Evolutionary conservation across 2,888 invertebrate genomes (phyloP).

Genomic region (Agrotis puta): DNA sequence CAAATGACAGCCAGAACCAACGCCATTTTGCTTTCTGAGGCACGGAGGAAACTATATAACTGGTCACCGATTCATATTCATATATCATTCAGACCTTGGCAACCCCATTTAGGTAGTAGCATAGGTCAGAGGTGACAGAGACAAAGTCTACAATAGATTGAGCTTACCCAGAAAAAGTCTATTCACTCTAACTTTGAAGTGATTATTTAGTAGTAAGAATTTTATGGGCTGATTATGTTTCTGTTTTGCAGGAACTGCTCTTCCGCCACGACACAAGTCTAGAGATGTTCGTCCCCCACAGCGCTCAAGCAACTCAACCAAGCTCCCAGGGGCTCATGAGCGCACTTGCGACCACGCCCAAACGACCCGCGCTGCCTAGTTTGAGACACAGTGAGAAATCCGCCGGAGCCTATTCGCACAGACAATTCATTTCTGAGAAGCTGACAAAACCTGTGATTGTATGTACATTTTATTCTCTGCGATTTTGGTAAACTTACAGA

Average conservation of each 20-base stretch:
- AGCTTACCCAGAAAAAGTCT: no score
- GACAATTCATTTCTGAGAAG: slow-evolving; percentile 70
- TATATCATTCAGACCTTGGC: no score
- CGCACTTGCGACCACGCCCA: slow-evolving; percentile 46
- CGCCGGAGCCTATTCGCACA: slow-evolving; percentile 70
- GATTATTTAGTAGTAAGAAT: no score
- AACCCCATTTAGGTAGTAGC: no score
- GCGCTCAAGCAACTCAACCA: slow-evolving; percentile 13
- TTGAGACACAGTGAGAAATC: slow-evolving; percentile 75
- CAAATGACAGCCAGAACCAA: no score
- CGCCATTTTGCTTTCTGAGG: no score
- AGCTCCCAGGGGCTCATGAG: slow-evolving; percentile 66
- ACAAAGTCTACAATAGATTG: no score
- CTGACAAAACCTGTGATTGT: slow-evolving; percentile 66
- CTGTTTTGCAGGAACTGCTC: slow-evolving; percentile 74
- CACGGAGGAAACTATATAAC: no score
- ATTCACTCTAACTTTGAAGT: no score
- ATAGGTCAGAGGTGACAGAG: no score
- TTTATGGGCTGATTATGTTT: no score
- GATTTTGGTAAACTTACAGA: background rate
- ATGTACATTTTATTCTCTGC: slow-evolving; percentile 34
- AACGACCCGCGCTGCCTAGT: slow-evolving; percentile 59
- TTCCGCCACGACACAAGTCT: slow-evolving; percentile 75
- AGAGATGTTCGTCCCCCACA: slow-evolving; percentile 61
- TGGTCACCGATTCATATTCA: no score